phyloP scores from a whole-genome alignment of 2,797 vertebrate species.

The Cyclura pinguis region DNA sequence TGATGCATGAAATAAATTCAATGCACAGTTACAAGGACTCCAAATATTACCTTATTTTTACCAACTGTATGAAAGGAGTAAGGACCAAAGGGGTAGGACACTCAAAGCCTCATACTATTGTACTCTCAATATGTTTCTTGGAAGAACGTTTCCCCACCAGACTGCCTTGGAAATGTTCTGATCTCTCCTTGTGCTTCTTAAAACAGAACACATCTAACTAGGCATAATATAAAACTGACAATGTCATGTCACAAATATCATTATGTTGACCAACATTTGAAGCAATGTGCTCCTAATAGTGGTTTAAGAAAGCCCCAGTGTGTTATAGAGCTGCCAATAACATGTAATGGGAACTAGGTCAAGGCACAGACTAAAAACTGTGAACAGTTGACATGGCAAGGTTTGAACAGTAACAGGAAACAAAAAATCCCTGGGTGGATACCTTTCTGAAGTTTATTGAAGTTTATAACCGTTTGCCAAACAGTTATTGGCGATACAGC shows the following conservation, averaged over 20 bases:
- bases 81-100: too few relatives aligned
- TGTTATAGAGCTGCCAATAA: background rate
- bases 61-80: too few relatives aligned
- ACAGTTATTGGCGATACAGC: too few relatives aligned
- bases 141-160: too few relatives aligned
- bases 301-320: background rate
- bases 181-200: background rate
- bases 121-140: background rate
- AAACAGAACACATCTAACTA: background rate
- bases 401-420: background rate
- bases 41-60: background rate
- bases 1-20: background rate
- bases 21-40: background rate
- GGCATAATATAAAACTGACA: background rate
- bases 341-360: background rate
- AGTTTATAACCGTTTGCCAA: too few relatives aligned
- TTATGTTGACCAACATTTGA: background rate
- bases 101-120: background rate
- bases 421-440: background rate
- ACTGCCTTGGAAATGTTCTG: background rate
- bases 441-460: background rate
- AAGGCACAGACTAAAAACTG: background rate
- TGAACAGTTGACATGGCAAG: background rate
- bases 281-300: background rate
- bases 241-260: background rate